Evolutionary conservation across 2,113 vertebrate genomes (phyloP), one percentile per base, ranked within the genome.

Genomic region (Cynocephalus volans): DNA sequence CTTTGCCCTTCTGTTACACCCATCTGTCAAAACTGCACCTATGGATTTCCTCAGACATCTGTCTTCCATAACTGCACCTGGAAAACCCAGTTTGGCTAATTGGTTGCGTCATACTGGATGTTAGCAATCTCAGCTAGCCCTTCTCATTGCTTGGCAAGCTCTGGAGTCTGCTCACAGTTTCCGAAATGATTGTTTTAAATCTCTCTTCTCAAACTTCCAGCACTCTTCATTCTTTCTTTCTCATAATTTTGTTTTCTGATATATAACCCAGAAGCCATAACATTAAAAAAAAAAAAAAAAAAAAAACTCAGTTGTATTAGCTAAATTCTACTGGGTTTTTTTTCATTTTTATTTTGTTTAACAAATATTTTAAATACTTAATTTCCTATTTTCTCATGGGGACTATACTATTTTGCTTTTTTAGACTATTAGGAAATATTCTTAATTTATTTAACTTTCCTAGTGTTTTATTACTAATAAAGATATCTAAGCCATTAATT

Each of bases 401-500:
- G 8, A 62, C 77, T 36, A 13, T 56, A 5, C 9, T 81, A 3
- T 90, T 83, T 96, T 81, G 36, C 28, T 62, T 77, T 96, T 93
- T 50, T 65, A 75, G 58, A 72, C 56, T 70, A 8, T 58, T 80
- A 75, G 26, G 56, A 73, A 95, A 6, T 86, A n/a, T 24, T 79
- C 36, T 82, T 87, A n/a, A 67, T 65, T 70, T 79, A 31, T 80
- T 88, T n/a, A 92, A 58, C 31, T 82, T 45, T 31, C 41, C 33
- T 88, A 64, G 64, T 83, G 54, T 80, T 94, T 88, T 79, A 88
- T 93, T 75, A 70, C 21, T 70, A 84, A 54, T 41, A 80, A 62
- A 36, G 13, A 26, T 87, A 6, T 75, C 8, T 77, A 50, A 62
- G 24, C n/a, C 54, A 48, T 81, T 90, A 58, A 72, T 89, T 96